Evolutionary conservation across 2,797 vertebrate species (phyloP), one percentile per base, ranked within the genome.

Genomic region (Gymnoscopelus braueri): DNA sequence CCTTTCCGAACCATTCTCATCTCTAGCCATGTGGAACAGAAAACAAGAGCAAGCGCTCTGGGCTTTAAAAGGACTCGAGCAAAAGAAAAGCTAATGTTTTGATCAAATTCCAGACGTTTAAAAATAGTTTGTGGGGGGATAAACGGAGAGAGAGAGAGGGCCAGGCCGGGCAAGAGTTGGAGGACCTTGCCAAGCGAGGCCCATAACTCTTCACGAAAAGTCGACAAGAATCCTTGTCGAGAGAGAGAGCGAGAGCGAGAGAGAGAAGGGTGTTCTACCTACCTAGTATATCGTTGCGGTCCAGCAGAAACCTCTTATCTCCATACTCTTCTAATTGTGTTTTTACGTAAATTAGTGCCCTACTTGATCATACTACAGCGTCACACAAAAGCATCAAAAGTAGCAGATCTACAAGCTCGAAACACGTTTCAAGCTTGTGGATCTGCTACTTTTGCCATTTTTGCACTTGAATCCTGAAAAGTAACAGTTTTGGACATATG

Each of bases 61-160:
- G 81, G 82, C 89, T 90, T 89, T 89, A 89, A 92, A 92, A 89
- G 88, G 88, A 44, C 88, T 81, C 73, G 80, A 77, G 79, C 72
- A 87, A 68, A 88, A 51, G 14, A 51, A 51, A 87, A 81, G 83
- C 81, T 76, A 81, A 81, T 90, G 89, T 92, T 93, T 92, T 93
- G 87, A 92, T 90, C 88, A 86, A 92, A 93, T 93, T 92, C 90
- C 91, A 88, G 82, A 67, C 15, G 73, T 81, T 90, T 91, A 93
- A 91, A 93, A 92, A 92, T 93, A 93, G 92, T 88, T 77, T 59
- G 72, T 78, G 60, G 87, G 88, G 24, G 24, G 14, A 89, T 91
- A 85, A 90, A 80, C 55, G 72, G 84, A 84, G 83, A 9, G 49
- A 26, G 13, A 60, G 26, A 15, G 51, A 39, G 6, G 12, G 59